Percentiles rank a stretch among this genome's conserved stretches.
Evolutionary conservation across 2,888 invertebrate genomes (phyloP).

Genomic region (Mycalesis mineus): DNA sequence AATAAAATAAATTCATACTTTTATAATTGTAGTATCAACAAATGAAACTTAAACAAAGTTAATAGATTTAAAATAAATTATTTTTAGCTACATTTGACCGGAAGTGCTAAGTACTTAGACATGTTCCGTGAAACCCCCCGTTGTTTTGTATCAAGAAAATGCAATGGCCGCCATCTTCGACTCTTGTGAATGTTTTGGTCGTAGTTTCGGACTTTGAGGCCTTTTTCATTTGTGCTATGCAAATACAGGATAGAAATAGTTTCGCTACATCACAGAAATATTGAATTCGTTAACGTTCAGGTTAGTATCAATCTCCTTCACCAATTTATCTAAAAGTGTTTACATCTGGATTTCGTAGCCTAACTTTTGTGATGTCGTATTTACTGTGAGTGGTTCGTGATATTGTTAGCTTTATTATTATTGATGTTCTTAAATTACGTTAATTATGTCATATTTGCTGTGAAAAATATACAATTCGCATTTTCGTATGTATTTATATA

Average conservation of each 20-base stretch:
- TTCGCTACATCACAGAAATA: constrained; percentile 63
- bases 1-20: background rate
- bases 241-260: constrained; percentile 65
- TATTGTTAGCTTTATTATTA: constrained; percentile 33
- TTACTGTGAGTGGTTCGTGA: constrained; percentile 53
- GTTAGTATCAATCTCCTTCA: constrained; percentile 57
- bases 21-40: background rate
- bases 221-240: constrained; percentile 67
- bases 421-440: constrained; percentile 24
- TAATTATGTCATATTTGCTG: constrained; percentile 43
- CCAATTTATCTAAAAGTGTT: constrained; percentile 80
- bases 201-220: constrained; percentile 73
- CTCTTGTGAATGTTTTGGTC: constrained; percentile 88
- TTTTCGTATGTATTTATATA: constrained; percentile 64
- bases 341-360: constrained; percentile 84
- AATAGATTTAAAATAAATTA: background rate
- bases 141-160: constrained; percentile 87
- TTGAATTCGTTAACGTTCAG: constrained; percentile 53
- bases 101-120: constrained; percentile 57
- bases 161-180: constrained; percentile 92
- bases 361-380: constrained; percentile 79
- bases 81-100: constrained; percentile 45
- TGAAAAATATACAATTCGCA: constrained; percentile 66
- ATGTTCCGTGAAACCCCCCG: constrained; percentile 74
- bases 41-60: background rate